phyloP scores from a whole-genome alignment of 2,888 invertebrate species.

The Alcis repandata region DNA sequence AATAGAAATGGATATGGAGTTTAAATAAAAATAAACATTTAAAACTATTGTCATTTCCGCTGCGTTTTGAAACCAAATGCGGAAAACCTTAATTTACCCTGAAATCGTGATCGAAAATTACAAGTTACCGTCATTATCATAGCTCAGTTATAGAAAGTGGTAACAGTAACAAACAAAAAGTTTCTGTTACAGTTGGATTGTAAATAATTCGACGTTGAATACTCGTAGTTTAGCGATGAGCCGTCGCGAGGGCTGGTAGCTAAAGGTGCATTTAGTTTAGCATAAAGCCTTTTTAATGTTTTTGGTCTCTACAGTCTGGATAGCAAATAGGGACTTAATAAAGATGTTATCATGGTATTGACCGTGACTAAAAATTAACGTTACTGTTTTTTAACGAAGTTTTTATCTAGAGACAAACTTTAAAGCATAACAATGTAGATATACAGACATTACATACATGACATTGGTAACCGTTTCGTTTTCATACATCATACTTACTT shows the following conservation, averaged over 20 bases:
- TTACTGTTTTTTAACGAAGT: too few species aligned
- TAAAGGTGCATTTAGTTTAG: neutral
- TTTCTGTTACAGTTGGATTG: conserved; percentile 32
- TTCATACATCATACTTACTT: too few species aligned
- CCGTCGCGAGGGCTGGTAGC: neutral
- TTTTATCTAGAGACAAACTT: too few species aligned
- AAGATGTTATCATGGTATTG: too few species aligned
- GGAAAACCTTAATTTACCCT: conserved; percentile 26
- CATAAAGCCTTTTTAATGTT: too few species aligned
- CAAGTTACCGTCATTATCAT: conserved; percentile 27
- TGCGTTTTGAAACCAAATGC: conserved; percentile 15
- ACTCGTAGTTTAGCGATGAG: conserved; percentile 34
- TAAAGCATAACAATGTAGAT: too few species aligned
- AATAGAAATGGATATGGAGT: too few species aligned
- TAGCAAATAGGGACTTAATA: too few species aligned
- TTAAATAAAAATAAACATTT: neutral
- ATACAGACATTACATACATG: too few species aligned
- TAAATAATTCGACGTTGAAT: conserved; percentile 42
- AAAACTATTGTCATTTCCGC: conserved; percentile 4
- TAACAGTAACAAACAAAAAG: conserved; percentile 37
- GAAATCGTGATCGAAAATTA: conserved; percentile 30
- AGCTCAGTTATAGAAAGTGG: conserved; percentile 33
- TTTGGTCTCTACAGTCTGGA: too few species aligned
- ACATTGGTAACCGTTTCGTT: too few species aligned
- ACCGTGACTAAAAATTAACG: too few species aligned